Evolutionary conservation across 2,888 invertebrate species (phyloP), one percentile per base, ranked within the genome.

Genomic region (Tuberolachnus salignus): DNA sequence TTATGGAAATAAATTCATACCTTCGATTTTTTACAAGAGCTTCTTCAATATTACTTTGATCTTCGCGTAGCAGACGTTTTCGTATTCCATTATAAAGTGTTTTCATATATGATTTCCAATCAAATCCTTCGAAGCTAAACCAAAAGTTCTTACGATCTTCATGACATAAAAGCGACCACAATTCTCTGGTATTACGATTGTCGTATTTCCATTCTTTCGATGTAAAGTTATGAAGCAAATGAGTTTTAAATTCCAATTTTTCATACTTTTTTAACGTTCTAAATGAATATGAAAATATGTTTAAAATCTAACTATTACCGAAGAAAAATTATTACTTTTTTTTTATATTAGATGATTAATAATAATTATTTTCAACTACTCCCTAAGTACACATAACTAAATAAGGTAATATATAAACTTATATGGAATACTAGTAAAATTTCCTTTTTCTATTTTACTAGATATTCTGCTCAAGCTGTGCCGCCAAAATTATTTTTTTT

Each of bases 141-240:
- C 11, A 13, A 26, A 72, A 72, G n/a, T 11, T 59, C 0, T 26
- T 6, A 21, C 46, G 72, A 49, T 72, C 72, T n/a, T 49, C 26
- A n/a, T 72, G 10, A 19, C 72, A 26, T 11, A 72, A 16, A 2
- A 16, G 19, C 16, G 49, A 72, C 72, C 72, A 72, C 34, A 72
- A 9, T 23, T 59, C 6, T 49, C n/a, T 9, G 44, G 46, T 72
- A n/a, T 72, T 72, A 0, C 23, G n/a, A 19, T 72, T 72, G 26
- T 57, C 59, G n/a, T 61, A 61, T 26, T 49, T 61, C 72, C 72
- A 72, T 26, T 72, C 11, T 46, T 1, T 49, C 4, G n/a, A 23
- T 11, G 26, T 59, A 10, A 61, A 72, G 1, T 9, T 0, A 10
- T 6, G 10, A 1, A 71, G 26, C 11, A 49, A 1, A 13, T 61